phyloP scores from a whole-genome alignment of 2,113 vertebrate species.

The Holacanthus passer region DNA sequence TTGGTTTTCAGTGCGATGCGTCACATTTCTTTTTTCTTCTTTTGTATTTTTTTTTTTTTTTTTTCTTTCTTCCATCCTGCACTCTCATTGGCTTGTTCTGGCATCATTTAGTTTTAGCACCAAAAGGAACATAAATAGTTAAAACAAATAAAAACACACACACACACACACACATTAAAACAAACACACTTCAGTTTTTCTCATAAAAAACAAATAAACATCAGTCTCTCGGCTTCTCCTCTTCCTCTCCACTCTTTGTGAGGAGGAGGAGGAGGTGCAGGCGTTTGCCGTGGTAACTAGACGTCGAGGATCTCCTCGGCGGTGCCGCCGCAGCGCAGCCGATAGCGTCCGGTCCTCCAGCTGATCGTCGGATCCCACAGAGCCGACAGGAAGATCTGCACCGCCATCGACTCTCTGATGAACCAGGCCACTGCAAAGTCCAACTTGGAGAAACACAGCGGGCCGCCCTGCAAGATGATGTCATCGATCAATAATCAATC shows the following conservation, averaged over 20 bases:
- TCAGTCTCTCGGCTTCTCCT: background rate
- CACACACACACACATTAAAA: background rate
- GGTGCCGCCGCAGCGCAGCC: constrained; percentile 96
- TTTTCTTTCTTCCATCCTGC: background rate
- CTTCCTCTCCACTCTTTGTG: too few species aligned
- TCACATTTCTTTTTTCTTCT: background rate
- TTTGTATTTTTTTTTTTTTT: background rate
- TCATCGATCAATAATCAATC: background rate
- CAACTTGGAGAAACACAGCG: constrained; percentile 95
- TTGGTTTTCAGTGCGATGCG: constrained; percentile 25
- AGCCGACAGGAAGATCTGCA: constrained; percentile 98
- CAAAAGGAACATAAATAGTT: constrained; percentile 78
- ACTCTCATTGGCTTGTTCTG: constrained; percentile 59
- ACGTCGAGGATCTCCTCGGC: constrained; percentile 98
- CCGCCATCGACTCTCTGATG: constrained; percentile 98
- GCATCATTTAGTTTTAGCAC: constrained; percentile 66
- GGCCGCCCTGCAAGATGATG: constrained; percentile 70
- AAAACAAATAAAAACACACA: constrained; percentile 32
- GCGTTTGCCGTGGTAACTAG: constrained; percentile 63
- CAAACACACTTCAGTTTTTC: constrained; percentile 16
- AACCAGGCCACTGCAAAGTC: constrained; percentile 99
- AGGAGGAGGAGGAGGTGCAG: background rate
- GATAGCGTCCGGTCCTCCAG: constrained; percentile 97
- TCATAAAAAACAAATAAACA: constrained; percentile 42
- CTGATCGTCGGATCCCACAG: constrained; percentile 98